Conservation (phyloP, 2,113 vertebrate genomes). For the human region GRCh38 chr16:53666501-53667000, state of each 20-base stretch:
- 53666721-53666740: conserved; percentile 72
- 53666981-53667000: conserved; percentile 83
- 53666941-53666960: conserved; percentile 83
- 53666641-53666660: conserved; percentile 74
- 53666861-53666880: conserved; percentile 80
- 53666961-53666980: conserved; percentile 80
- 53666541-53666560: neutral
- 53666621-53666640: conserved; percentile 13
- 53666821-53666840: conserved; percentile 78
- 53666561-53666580: neutral
- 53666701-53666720: conserved; percentile 67
- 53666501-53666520: conserved; percentile 39
- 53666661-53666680: conserved; percentile 74
- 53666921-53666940: conserved; percentile 81
- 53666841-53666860: conserved; percentile 76
- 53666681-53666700: conserved; percentile 63
- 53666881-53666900: conserved; percentile 77
- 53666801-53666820: conserved; percentile 78
- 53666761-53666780: conserved; percentile 73
- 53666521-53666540: neutral
- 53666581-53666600: neutral
- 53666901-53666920: conserved; percentile 81
- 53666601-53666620: neutral
- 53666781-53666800: conserved; percentile 68
- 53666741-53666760: conserved; percentile 69